These are phyloP conservation scores for Drosophila athabasca DNA, from an alignment of 1,140 invertebrate genomes.

Conservation along the genomic window DNA sequence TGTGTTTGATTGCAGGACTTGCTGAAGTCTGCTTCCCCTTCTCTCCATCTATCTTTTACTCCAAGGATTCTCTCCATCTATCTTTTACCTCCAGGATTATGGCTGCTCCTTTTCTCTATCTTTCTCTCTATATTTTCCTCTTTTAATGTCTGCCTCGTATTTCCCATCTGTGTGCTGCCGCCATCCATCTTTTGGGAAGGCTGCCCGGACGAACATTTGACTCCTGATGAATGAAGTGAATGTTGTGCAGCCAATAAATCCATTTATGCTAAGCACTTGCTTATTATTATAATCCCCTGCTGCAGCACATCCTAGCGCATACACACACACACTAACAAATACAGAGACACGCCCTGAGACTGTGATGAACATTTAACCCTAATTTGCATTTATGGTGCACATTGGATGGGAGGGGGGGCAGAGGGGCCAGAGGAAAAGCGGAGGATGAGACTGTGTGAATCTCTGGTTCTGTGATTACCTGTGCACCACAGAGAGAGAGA, in stretches of 20 bases:
- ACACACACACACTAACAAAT: constrained; percentile 2
- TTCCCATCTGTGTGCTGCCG: too few relatives aligned
- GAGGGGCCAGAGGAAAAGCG: too few relatives aligned
- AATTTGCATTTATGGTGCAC: constrained; percentile 78
- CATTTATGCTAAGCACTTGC: constrained; percentile 74
- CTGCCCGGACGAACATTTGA: constrained; percentile 51
- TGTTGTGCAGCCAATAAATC: constrained; percentile 71
- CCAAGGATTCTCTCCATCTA: too few relatives aligned
- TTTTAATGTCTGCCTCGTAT: too few relatives aligned
- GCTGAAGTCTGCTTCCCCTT: too few relatives aligned
- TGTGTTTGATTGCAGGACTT: too few relatives aligned
- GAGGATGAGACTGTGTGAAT: constrained; percentile 33
- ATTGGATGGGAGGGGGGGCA: background rate
- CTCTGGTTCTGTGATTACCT: constrained; percentile 45
- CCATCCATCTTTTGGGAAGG: too few relatives aligned
- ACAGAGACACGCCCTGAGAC: constrained; percentile 25
- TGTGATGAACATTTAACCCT: constrained; percentile 72
- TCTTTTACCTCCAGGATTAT: too few relatives aligned
- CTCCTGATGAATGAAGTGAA: constrained; percentile 61
- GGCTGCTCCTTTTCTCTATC: too few relatives aligned
- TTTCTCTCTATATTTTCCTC: too few relatives aligned
- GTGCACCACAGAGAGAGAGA: constrained; percentile 8
- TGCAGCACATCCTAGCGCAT: constrained; percentile 31
- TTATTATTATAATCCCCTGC: constrained; percentile 77
- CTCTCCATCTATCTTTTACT: too few relatives aligned